phyloP scores from a whole-genome alignment of 2,888 invertebrate genomes.

The Caenorhabditis imperialis region DNA sequence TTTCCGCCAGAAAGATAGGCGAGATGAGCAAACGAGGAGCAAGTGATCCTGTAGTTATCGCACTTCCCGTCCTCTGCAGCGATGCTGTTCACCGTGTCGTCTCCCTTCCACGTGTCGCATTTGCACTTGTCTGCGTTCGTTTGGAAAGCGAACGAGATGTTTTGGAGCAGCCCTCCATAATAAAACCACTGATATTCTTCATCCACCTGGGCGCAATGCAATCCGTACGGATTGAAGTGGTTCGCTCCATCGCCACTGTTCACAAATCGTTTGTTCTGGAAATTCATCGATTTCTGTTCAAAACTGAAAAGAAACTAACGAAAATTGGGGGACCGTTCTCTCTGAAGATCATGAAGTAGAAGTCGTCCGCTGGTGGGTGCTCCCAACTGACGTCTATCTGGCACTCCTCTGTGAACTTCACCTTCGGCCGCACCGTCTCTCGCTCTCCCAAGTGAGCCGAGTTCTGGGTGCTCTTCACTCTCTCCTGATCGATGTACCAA shows the following conservation, averaged over 20 bases:
- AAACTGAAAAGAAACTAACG: neutral
- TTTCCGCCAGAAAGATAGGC: too few species aligned
- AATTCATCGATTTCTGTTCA: neutral
- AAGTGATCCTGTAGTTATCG: too few species aligned
- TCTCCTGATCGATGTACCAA: neutral
- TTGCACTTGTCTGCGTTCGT: neutral
- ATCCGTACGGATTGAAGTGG: neutral
- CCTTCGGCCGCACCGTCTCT: neutral
- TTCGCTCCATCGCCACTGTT: too few species aligned
- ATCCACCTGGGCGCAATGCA: neutral
- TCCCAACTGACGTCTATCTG: conserved; percentile 1
- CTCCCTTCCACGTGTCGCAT: neutral
- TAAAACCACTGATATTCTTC: neutral
- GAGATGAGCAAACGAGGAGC: too few species aligned
- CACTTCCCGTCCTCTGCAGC: too few species aligned
- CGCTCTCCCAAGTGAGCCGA: neutral
- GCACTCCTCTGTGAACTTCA: neutral
- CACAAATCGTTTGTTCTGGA: neutral
- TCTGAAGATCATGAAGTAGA: conserved; percentile 14
- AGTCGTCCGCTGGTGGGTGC: too few species aligned
- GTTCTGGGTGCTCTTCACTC: neutral
- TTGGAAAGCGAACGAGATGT: neutral
- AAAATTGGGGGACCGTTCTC: conserved; percentile 4
- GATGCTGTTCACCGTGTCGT: too few species aligned
- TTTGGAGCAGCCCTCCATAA: neutral